phyloP scores from a whole-genome alignment of 2,113 vertebrate genomes.

The cattle (Bos taurus) region DNA sequence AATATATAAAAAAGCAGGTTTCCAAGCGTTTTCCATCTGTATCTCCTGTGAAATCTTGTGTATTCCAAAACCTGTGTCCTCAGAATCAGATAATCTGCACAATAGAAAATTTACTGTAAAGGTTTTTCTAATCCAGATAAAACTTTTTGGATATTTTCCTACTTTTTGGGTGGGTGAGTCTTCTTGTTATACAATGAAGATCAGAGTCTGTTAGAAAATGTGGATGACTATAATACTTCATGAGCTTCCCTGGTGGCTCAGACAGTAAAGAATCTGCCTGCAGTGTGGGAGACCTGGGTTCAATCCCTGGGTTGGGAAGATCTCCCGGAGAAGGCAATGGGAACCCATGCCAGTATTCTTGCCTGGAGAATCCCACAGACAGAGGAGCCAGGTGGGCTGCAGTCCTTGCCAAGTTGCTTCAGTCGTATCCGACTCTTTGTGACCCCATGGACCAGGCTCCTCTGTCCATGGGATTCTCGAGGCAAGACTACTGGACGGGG shows the following conservation, averaged over 20 bases:
- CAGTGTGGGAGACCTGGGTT: not conserved
- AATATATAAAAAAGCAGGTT: no score
- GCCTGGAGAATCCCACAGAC: not conserved
- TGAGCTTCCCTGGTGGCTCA: no score
- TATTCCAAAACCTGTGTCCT: not conserved
- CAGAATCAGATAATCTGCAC: not conserved
- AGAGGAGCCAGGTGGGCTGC: not conserved
- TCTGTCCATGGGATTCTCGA: not conserved
- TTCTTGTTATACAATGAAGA: not conserved
- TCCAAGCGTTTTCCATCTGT: not conserved
- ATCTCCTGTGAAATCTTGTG: not conserved
- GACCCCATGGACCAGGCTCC: not conserved
- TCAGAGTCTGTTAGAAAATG: not conserved
- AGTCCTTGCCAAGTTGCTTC: not conserved
- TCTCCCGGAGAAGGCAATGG: not conserved
- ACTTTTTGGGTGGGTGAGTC: no score
- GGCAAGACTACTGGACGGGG: not conserved
- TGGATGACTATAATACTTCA: no score
- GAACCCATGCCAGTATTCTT: rapidly evolving
- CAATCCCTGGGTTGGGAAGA: not conserved
- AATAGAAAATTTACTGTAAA: not conserved
- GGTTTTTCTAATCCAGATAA: not conserved
- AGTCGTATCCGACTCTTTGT: not conserved
- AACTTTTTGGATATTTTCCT: not conserved
- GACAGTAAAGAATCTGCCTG: not conserved